Evolutionary conservation across 2,888 invertebrate genomes (phyloP).

Genomic region (Chaetogeoica ovagalla): DNA sequence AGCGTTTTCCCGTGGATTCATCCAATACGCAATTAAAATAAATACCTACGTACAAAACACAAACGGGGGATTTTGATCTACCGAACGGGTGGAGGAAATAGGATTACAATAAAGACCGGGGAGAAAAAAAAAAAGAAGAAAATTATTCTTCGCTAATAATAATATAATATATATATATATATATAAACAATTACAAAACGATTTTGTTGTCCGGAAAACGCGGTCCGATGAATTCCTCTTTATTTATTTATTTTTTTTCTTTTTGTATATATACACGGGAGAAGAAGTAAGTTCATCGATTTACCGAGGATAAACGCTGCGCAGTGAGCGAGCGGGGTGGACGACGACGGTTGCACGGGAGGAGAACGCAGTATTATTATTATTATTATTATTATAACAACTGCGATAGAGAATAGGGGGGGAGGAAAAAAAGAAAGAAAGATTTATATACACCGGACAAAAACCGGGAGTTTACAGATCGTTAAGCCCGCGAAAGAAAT

Average conservation of each 20-base stretch:
- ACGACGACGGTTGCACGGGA: no score
- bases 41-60: no score
- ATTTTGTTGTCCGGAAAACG: constrained; percentile 51
- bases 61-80: no score
- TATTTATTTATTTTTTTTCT: constrained; percentile 2
- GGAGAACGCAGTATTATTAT: no score
- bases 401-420: no score
- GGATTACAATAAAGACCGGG: constrained; percentile 43
- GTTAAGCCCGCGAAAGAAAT: constrained; percentile 39
- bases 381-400: no score
- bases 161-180: no score
- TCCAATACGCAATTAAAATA: constrained; percentile 44
- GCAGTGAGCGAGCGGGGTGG: no score
- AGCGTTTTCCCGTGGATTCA: constrained; percentile 16
- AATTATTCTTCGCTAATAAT: no score
- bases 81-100: no score
- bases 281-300: constrained; percentile 45
- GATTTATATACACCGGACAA: constrained; percentile 49
- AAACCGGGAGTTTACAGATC: constrained; percentile 49
- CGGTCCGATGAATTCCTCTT: constrained; percentile 42
- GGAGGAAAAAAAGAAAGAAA: constrained; percentile 3
- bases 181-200: constrained; percentile 38
- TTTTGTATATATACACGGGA: neutral
- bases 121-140: no score
- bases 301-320: constrained; percentile 6